These are phyloP conservation scores for Watsonalla binaria DNA, from an alignment of 2,888 invertebrate species.

Conservation along the genomic window DNA sequence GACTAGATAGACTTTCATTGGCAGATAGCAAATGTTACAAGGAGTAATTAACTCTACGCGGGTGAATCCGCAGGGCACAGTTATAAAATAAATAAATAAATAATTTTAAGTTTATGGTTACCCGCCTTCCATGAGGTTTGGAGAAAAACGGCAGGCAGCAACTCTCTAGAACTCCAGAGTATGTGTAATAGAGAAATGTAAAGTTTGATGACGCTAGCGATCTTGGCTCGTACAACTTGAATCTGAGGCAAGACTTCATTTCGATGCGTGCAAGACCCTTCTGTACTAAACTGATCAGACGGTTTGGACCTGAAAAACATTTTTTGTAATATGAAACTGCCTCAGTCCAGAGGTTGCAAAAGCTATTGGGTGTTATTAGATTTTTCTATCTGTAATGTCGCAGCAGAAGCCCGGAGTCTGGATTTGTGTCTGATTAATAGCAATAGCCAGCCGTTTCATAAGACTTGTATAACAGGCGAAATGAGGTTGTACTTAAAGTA, in stretches of 20 bases:
- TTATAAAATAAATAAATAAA: constrained; percentile 1
- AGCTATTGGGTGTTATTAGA: too few species aligned
- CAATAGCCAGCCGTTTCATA: too few species aligned
- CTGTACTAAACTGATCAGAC: constrained; percentile 39
- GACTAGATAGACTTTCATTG: too few species aligned
- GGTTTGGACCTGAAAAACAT: constrained; percentile 34
- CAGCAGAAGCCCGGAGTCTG: too few species aligned
- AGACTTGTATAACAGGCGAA: too few species aligned
- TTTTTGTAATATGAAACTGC: neutral
- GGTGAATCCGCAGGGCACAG: too few species aligned
- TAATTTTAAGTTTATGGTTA: constrained; percentile 12
- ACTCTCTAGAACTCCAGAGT: constrained; percentile 53
- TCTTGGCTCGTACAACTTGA: constrained; percentile 41
- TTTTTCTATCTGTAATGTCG: too few species aligned
- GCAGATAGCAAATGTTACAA: too few species aligned
- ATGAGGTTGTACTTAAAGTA: too few species aligned
- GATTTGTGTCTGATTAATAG: too few species aligned
- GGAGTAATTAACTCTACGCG: too few species aligned
- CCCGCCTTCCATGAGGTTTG: constrained; percentile 37
- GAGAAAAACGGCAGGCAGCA: constrained; percentile 46
- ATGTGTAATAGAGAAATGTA: constrained; percentile 53
- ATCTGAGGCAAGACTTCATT: constrained; percentile 45
- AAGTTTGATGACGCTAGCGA: constrained; percentile 23
- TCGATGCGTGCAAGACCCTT: constrained; percentile 44
- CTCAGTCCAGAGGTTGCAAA: too few species aligned